These are phyloP conservation scores for Micropoecilia bifurca DNA, from an alignment of 2,797 vertebrate species.

Conservation along the genomic window DNA sequence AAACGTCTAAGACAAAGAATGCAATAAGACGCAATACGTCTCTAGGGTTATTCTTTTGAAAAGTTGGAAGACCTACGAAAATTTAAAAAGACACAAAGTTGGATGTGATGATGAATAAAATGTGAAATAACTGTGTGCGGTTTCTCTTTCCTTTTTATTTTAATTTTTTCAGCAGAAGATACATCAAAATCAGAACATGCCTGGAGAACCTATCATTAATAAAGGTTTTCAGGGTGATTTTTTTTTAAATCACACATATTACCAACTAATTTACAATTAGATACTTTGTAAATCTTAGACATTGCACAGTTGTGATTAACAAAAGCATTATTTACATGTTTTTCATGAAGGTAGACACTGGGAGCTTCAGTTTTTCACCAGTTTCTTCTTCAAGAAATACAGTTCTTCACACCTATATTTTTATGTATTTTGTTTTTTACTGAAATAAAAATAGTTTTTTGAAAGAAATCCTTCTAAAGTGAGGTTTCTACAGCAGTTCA, in stretches of 20 bases:
- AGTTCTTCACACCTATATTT: not conserved
- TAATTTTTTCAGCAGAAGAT: slow-evolving; percentile 1
- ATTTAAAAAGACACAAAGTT: slow-evolving; percentile 9
- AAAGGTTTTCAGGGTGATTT: slow-evolving; percentile 6
- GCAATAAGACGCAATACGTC: slow-evolving; percentile 59
- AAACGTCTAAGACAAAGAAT: slow-evolving; percentile 49
- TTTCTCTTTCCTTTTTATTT: not conserved
- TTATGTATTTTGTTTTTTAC: not conserved
- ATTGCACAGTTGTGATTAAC: not conserved
- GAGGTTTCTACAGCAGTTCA: slow-evolving; percentile 1
- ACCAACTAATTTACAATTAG: not conserved
- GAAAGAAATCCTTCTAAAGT: not conserved
- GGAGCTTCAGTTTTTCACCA: not conserved
- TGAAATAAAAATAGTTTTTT: slow-evolving; percentile 14
- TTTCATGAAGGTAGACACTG: not conserved
- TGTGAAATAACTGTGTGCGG: slow-evolving; percentile 20
- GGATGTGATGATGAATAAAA: slow-evolving; percentile 61
- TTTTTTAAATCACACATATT: not conserved
- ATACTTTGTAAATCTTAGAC: not conserved
- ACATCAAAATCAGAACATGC: not conserved
- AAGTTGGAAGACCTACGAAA: slow-evolving; percentile 14
- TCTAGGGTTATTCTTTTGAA: slow-evolving; percentile 37
- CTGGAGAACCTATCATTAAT: slow-evolving; percentile 17
- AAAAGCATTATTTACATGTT: not conserved
- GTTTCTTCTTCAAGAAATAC: not conserved